Evolutionary conservation across 2,797 vertebrate species (phyloP).

Genomic region (Myripristis murdjan): DNA sequence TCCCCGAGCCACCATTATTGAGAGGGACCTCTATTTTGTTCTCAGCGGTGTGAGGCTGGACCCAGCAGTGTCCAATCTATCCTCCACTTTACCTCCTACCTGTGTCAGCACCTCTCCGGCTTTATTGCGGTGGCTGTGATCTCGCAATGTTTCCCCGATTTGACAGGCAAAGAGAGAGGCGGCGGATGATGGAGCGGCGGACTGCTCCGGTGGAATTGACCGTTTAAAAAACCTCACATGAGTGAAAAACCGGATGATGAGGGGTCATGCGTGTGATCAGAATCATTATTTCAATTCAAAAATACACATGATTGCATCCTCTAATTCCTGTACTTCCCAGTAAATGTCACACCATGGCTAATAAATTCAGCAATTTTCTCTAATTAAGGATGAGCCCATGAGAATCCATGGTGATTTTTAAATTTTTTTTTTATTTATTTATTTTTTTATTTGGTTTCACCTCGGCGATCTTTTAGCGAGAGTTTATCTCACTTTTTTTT

Average conservation of each 20-base stretch:
- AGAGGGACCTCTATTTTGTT: constrained; percentile 51
- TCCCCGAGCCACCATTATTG: neutral
- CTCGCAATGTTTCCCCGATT: constrained; percentile 37
- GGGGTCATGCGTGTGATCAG: neutral
- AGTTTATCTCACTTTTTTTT: neutral
- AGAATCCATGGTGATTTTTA: no score
- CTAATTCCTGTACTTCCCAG: no score
- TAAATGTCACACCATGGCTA: no score
- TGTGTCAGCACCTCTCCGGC: constrained; percentile 29
- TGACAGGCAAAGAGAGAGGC: constrained; percentile 17
- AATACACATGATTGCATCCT: neutral
- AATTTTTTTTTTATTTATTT: no score
- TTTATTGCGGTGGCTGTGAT: constrained; percentile 7
- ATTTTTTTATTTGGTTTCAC: no score
- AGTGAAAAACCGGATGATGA: neutral
- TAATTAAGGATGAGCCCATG: no score
- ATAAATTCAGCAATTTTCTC: no score
- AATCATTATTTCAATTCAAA: neutral
- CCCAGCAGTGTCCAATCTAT: constrained; percentile 61
- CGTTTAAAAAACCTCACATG: neutral
- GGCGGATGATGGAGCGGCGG: neutral
- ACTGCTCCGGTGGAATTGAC: neutral
- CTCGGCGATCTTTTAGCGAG: no score
- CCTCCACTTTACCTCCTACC: constrained; percentile 58
- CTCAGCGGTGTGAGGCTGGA: constrained; percentile 26